Evolutionary conservation across 2,113 vertebrate species (phyloP).

Genomic region (Microcebus lehilahytsara): DNA sequence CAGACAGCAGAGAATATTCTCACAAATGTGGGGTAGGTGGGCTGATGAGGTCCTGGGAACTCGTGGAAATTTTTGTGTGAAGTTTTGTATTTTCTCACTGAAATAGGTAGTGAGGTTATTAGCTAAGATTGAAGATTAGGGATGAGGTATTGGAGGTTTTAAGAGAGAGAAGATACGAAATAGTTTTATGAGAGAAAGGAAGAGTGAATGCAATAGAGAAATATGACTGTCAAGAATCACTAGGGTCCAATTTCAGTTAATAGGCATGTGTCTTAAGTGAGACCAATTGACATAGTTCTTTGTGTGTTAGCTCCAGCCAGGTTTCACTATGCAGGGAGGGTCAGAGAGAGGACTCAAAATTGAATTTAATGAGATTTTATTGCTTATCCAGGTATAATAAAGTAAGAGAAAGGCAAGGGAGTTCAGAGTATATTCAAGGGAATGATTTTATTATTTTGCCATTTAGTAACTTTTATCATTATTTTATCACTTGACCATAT

Average conservation of each 20-base stretch:
- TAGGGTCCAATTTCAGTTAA: neutral
- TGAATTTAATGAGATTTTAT: neutral
- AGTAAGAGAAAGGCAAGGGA: neutral
- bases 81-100: neutral
- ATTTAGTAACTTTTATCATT: conserved; percentile 10
- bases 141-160: neutral
- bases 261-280: neutral
- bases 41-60: neutral
- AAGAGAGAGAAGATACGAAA: neutral
- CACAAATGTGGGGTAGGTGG: neutral
- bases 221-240: neutral
- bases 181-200: neutral
- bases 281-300: neutral
- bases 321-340: neutral
- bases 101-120: neutral
- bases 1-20: neutral
- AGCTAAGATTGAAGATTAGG: neutral
- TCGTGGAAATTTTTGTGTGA: neutral
- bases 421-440: neutral
- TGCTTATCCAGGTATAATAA: neutral
- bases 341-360: conserved; percentile 8
- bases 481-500: neutral
- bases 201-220: neutral
- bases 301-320: neutral
- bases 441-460: neutral